These are phyloP conservation scores for Pseudopleuronectes americanus DNA, from an alignment of 2,797 vertebrate genomes.

Conservation along the genomic window DNA sequence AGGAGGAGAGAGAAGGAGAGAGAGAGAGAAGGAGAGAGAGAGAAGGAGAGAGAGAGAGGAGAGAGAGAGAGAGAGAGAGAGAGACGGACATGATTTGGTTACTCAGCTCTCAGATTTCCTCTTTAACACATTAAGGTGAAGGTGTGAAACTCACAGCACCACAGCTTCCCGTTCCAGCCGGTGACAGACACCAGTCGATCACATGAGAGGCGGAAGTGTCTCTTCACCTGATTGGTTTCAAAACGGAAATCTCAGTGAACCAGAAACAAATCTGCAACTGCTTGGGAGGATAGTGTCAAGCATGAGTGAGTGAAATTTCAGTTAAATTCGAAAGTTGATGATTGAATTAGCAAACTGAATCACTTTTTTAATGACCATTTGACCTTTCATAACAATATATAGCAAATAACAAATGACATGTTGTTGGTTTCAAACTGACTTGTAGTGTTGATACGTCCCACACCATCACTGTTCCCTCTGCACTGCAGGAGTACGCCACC, in stretches of 20 bases:
- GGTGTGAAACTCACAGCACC: constrained; percentile 91
- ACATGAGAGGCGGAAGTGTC: constrained; percentile 84
- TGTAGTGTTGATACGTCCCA: constrained; percentile 92
- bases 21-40: not conserved
- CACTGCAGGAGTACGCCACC: constrained; percentile 93
- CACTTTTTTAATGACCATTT: not conserved
- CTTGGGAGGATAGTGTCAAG: not conserved
- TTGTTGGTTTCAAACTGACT: constrained; percentile 39
- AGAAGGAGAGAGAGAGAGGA: not conserved
- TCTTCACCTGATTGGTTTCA: constrained; percentile 73
- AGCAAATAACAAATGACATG: too few relatives aligned
- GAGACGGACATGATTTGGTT: not conserved
- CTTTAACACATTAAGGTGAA: not conserved
- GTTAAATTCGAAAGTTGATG: not conserved
- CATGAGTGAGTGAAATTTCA: not conserved
- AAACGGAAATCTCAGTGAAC: constrained; percentile 3
- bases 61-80: not conserved
- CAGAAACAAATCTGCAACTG: too few relatives aligned
- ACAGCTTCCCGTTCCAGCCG: constrained; percentile 79
- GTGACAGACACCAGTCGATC: constrained; percentile 84
- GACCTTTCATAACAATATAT: too few relatives aligned
- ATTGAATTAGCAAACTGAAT: not conserved
- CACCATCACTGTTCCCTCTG: constrained; percentile 88
- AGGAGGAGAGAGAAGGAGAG: not conserved
- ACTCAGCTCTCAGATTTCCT: not conserved